Evolutionary conservation across 2,797 vertebrate genomes (phyloP).

Genomic region (Melanogrammus aeglefinus): DNA sequence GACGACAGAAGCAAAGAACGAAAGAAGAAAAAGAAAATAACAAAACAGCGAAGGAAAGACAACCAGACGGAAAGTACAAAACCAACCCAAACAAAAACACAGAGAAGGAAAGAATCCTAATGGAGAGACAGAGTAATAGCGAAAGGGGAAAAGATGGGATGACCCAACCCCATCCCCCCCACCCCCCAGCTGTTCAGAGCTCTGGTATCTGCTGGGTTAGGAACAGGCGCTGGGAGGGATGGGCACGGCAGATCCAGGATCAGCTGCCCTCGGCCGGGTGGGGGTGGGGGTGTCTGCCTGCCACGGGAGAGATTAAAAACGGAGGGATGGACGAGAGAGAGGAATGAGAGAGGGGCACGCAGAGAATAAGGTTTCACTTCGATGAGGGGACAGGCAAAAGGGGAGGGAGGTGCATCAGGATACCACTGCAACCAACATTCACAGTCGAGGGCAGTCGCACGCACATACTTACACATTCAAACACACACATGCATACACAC

Average conservation of each 20-base stretch:
- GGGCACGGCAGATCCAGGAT: slow-evolving; percentile 51
- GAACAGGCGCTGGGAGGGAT: slow-evolving; percentile 44
- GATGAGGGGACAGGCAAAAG: background rate
- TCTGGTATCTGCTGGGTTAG: slow-evolving; percentile 45
- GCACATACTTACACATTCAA: background rate
- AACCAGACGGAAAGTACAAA: background rate
- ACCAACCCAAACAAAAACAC: background rate
- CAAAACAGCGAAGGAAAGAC: background rate
- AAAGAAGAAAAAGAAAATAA: background rate
- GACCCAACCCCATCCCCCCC: too few species aligned
- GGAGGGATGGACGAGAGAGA: slow-evolving; percentile 3
- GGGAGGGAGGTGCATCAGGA: too few species aligned
- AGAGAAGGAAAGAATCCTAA: background rate
- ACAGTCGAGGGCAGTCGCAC: background rate
- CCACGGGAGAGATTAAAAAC: slow-evolving; percentile 49
- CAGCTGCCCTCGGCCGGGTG: slow-evolving; percentile 58
- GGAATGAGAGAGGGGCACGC: background rate
- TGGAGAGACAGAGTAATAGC: background rate
- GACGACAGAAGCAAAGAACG: background rate
- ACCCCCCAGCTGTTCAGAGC: slow-evolving; percentile 54
- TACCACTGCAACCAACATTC: too few species aligned
- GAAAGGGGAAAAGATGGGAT: slow-evolving; percentile 22
- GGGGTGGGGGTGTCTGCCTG: slow-evolving; percentile 27
- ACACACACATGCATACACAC: too few species aligned
- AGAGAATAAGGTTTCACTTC: background rate